These are phyloP conservation scores for Thamnophis elegans DNA, from an alignment of 2,797 vertebrate species.

Conservation along the genomic window DNA sequence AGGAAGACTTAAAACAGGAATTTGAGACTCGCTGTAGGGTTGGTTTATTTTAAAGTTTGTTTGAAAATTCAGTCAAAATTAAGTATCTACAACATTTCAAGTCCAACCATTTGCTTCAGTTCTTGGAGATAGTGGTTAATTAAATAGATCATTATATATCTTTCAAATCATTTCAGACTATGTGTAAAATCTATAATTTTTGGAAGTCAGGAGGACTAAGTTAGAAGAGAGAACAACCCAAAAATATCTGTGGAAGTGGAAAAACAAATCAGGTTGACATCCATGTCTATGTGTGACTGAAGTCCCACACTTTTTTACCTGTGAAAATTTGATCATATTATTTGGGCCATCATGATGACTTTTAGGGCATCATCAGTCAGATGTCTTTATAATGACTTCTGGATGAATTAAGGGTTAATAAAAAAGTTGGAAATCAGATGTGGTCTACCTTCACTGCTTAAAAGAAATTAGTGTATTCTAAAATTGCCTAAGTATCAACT, in stretches of 20 bases:
- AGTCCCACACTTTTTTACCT: neutral
- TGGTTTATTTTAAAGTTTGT: conserved; percentile 37
- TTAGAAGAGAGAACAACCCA: neutral
- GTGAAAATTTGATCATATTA: neutral
- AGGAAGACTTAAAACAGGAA: conserved; percentile 27
- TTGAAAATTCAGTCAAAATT: conserved; percentile 51
- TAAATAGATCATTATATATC: conserved; percentile 40
- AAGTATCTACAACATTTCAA: conserved; percentile 52
- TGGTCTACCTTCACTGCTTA: neutral
- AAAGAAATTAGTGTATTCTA: neutral
- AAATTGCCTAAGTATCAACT: neutral
- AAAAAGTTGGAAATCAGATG: neutral
- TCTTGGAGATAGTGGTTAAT: conserved; percentile 34
- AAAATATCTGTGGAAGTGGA: neutral
- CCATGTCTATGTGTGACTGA: neutral
- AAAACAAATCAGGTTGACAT: neutral
- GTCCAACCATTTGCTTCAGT: conserved; percentile 47
- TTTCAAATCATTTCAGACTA: neutral
- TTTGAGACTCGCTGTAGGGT: neutral
- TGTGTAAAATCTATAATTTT: neutral
- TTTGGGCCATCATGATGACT: neutral
- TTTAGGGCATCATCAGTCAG: neutral
- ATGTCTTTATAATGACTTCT: neutral
- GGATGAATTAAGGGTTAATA: neutral
- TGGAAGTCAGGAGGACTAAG: neutral